These are phyloP conservation scores for Bicyclus anynana DNA, from an alignment of 1,140 invertebrate genomes.

Conservation along the genomic window DNA sequence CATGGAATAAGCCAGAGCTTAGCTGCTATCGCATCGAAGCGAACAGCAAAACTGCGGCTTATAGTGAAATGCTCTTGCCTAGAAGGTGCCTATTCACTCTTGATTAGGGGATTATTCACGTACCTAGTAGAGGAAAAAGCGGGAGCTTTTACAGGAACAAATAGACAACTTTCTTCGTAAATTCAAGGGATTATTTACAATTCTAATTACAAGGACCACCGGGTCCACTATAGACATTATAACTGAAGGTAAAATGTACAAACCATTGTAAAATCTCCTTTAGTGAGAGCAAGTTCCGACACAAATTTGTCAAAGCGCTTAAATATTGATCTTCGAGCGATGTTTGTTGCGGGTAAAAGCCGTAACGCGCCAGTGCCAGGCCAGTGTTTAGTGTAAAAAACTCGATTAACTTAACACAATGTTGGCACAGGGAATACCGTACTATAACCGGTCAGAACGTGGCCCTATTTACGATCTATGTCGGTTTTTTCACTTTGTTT, in stretches of 20 bases:
- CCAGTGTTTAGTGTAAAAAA: conserved; percentile 26
- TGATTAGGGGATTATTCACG: no score
- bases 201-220: no score
- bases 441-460: conserved; percentile 7
- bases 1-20: no score
- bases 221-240: no score
- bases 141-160: no score
- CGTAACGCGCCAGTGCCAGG: conserved; percentile 22
- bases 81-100: no score
- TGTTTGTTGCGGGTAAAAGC: conserved; percentile 26
- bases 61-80: no score
- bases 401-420: conserved; percentile 18
- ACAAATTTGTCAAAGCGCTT: conserved; percentile 21
- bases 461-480: not conserved
- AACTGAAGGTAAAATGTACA: not conserved
- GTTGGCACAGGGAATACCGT: conserved; percentile 1
- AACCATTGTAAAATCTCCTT: conserved; percentile 1
- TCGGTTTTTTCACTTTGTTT: not conserved
- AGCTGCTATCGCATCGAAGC: no score
- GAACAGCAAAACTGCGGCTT: no score
- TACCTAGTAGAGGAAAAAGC: no score
- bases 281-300: conserved; percentile 20
- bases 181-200: no score
- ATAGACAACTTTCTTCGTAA: no score
- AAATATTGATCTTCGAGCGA: conserved; percentile 19